phyloP scores from a whole-genome alignment of 2,888 invertebrate species.

The Eilema griseolum region DNA sequence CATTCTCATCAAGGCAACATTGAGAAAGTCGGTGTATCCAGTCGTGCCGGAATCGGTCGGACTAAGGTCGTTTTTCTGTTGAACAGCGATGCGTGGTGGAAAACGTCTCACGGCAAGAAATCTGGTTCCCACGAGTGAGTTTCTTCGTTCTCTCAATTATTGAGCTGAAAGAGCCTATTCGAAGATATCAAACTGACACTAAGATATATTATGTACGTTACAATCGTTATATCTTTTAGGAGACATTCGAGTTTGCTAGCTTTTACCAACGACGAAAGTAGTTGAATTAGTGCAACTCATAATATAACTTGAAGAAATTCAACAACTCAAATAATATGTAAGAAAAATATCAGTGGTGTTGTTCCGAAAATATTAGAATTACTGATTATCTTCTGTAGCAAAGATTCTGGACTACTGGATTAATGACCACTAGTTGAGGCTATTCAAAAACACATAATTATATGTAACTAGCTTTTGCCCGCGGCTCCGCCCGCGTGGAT shows the following conservation, averaged over 20 bases:
- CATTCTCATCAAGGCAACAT: conserved; percentile 54
- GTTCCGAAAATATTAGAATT: no score
- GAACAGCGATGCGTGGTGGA: conserved; percentile 52
- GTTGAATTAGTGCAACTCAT: neutral
- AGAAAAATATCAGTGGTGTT: neutral
- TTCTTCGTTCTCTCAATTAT: conserved; percentile 72
- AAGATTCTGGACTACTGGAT: no score
- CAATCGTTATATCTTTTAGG: neutral
- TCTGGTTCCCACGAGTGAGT: conserved; percentile 81
- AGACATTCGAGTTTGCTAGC: neutral
- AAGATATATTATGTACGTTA: conserved; percentile 26
- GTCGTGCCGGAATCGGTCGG: conserved; percentile 63
- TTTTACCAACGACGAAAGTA: neutral
- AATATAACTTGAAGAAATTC: no score
- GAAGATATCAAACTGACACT: conserved; percentile 43
- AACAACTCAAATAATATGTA: no score
- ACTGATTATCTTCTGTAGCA: no score
- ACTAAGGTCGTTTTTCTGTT: conserved; percentile 68
- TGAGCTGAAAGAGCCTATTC: conserved; percentile 50
- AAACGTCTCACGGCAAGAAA: conserved; percentile 78
- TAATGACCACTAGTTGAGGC: no score
- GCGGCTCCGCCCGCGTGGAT: no score
- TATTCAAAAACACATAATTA: no score
- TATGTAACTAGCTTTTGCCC: no score
- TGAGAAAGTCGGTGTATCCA: conserved; percentile 69